phyloP scores from a whole-genome alignment of 2,113 vertebrate genomes.

The Syngnathoides biaculeatus region DNA sequence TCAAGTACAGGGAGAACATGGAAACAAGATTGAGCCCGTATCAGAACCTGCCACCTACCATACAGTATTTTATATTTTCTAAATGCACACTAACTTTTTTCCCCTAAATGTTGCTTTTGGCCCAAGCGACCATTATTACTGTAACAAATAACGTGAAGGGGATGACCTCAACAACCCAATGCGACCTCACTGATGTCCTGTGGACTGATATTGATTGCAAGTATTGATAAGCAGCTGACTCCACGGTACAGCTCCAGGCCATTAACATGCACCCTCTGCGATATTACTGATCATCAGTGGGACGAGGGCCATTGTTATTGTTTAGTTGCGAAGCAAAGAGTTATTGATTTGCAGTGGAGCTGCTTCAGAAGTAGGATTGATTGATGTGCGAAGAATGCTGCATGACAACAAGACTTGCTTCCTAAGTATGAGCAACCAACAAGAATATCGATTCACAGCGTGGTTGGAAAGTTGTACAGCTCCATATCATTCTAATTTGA shows the following conservation, averaged over 20 bases:
- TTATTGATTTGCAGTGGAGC: neutral
- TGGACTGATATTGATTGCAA: constrained; percentile 19
- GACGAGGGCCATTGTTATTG: neutral
- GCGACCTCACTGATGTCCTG: constrained; percentile 22
- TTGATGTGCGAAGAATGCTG: neutral
- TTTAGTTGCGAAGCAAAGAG: constrained; percentile 12
- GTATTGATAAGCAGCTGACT: constrained; percentile 15
- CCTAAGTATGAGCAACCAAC: neutral
- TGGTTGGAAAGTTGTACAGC: neutral
- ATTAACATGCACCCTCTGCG: constrained; percentile 16
- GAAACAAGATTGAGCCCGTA: too few species aligned
- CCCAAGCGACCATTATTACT: neutral
- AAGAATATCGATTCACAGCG: neutral
- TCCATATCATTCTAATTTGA: neutral
- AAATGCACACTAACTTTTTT: too few species aligned
- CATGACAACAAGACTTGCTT: neutral
- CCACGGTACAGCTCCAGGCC: constrained; percentile 36
- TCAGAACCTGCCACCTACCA: too few species aligned
- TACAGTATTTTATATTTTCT: too few species aligned
- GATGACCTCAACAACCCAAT: constrained; percentile 4
- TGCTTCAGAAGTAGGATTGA: neutral
- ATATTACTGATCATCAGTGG: constrained; percentile 36
- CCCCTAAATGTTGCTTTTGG: too few species aligned
- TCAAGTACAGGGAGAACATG: too few species aligned
- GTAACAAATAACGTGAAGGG: neutral